These are phyloP conservation scores for Anseranas semipalmata DNA, from an alignment of 2,113 vertebrate species.

Conservation along the genomic window DNA sequence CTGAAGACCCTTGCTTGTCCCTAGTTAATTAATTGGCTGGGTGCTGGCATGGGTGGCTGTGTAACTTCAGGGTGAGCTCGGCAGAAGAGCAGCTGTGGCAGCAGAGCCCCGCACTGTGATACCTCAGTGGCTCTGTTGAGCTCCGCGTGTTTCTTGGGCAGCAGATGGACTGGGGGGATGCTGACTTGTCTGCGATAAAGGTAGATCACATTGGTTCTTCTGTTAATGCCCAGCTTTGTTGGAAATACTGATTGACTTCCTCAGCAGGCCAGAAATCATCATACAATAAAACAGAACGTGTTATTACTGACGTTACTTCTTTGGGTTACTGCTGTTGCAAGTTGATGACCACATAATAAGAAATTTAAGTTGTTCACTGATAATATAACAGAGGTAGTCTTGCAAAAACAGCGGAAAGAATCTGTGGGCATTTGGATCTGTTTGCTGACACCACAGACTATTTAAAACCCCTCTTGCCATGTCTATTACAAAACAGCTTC, in stretches of 20 bases:
- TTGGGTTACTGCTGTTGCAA: not conserved
- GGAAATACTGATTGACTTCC: not conserved
- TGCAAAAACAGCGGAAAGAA: not conserved
- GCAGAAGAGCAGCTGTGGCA: not conserved
- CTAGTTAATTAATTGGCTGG: not conserved
- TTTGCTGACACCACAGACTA: not conserved
- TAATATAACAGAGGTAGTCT: not conserved
- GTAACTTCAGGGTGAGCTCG: not conserved
- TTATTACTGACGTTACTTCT: not conserved
- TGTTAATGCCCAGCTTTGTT: not conserved
- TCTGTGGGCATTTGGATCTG: not conserved
- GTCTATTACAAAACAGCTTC: not conserved
- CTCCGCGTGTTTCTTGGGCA: not conserved
- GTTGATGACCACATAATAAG: not conserved
- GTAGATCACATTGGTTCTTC: not conserved
- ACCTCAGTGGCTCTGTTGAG: not conserved
- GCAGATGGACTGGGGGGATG: not conserved
- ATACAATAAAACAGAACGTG: not conserved
- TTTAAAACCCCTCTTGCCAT: not conserved
- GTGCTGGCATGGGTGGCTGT: not conserved
- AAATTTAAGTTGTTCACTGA: slow-evolving; percentile 10
- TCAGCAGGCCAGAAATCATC: not conserved
- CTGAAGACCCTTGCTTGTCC: not conserved
- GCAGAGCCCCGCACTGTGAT: not conserved
- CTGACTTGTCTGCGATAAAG: not conserved